Evolutionary conservation across 2,888 invertebrate genomes (phyloP).

Genomic region (Stomorhina lunata): DNA sequence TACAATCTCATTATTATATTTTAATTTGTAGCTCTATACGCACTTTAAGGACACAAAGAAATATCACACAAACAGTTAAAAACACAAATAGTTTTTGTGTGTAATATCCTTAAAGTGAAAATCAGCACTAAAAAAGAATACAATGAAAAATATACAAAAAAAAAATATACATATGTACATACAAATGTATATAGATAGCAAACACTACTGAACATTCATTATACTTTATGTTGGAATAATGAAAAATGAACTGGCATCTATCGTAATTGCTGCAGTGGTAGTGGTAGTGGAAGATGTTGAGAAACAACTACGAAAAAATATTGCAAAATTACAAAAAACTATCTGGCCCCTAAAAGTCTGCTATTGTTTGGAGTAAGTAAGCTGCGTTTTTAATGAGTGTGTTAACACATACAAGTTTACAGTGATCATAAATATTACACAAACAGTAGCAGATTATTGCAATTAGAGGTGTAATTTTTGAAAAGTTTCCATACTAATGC

Average conservation of each 20-base stretch:
- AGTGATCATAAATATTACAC: neutral
- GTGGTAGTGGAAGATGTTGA: constrained; percentile 26
- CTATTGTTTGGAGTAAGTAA: constrained; percentile 54
- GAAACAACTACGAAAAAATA: constrained; percentile 29
- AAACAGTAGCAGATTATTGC: neutral
- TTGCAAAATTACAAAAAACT: neutral
- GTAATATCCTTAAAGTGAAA: constrained; percentile 38
- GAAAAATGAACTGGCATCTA: constrained; percentile 64
- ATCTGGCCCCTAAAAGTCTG: constrained; percentile 60
- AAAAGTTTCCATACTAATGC: neutral
- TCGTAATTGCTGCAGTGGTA: constrained; percentile 52
- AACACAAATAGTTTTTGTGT: constrained; percentile 37
- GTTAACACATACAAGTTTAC: constrained; percentile 50
- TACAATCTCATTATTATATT: constrained; percentile 64
- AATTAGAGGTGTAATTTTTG: neutral
- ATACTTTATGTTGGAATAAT: constrained; percentile 63
- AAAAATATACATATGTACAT: neutral
- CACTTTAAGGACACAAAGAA: constrained; percentile 34
- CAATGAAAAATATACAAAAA: neutral
- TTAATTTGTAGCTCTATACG: constrained; percentile 62
- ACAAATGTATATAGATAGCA: no score
- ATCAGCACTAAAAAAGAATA: constrained; percentile 20
- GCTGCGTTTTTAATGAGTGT: constrained; percentile 58
- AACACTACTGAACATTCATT: constrained; percentile 57
- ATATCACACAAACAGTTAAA: neutral